These are phyloP conservation scores for Oryzias woworae DNA, from an alignment of 2,113 vertebrate species.

Conservation along the genomic window DNA sequence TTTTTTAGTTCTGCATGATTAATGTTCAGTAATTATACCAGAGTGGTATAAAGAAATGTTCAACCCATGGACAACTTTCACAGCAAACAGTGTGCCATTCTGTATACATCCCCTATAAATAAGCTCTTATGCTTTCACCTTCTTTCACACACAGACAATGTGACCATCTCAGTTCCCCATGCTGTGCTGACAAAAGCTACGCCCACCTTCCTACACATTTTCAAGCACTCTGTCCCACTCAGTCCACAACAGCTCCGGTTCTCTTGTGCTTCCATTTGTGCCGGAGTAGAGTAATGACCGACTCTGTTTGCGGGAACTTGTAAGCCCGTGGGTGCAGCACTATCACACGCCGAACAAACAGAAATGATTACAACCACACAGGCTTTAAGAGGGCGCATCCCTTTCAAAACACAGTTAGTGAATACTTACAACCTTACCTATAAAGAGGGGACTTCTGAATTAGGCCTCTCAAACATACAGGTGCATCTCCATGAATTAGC, in stretches of 20 bases:
- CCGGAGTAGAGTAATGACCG: conserved; percentile 8
- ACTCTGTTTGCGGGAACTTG: conserved; percentile 12
- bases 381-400: background rate
- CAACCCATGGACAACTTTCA: background rate
- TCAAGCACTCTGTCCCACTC: conserved; percentile 23
- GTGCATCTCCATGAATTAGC: too few relatives aligned
- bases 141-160: conserved; percentile 14
- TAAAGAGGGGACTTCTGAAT: conserved; percentile 21
- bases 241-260: conserved; percentile 41
- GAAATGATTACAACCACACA: background rate
- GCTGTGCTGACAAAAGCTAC: conserved; percentile 40
- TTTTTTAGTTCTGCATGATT: too few relatives aligned
- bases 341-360: conserved; percentile 14
- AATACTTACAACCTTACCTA: conserved; percentile 15
- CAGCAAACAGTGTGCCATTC: conserved; percentile 4
- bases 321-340: conserved; percentile 34
- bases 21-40: too few relatives aligned
- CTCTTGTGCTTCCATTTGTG: conserved; percentile 43
- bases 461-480: conserved; percentile 4
- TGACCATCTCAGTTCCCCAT: conserved; percentile 35
- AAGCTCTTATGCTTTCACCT: conserved; percentile 32
- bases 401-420: conserved; percentile 3
- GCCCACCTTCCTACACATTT: conserved; percentile 30
- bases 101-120: background rate
- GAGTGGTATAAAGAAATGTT: too few relatives aligned